Evolutionary conservation across 2,797 vertebrate genomes (phyloP).

Genomic region (Allobates femoralis): DNA sequence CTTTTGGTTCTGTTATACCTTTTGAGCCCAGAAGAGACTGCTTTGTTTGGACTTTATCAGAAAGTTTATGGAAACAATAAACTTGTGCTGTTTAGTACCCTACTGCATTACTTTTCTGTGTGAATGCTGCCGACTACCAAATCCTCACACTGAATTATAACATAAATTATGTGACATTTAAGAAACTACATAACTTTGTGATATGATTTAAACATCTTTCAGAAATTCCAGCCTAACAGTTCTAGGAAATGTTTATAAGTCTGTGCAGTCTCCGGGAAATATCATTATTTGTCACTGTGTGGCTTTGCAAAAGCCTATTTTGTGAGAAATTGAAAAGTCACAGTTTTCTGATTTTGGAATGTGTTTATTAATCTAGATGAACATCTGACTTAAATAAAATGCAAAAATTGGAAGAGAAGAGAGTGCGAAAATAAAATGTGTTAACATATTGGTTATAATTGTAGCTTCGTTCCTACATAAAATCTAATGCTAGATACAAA

Average conservation of each 20-base stretch:
- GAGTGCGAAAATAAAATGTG: neutral
- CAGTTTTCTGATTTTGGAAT: neutral
- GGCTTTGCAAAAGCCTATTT: neutral
- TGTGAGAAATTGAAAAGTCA: neutral
- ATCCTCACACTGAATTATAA: too few relatives aligned
- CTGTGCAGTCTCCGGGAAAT: slow-evolving; percentile 6
- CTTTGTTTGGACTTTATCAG: too few relatives aligned
- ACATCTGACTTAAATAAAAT: neutral
- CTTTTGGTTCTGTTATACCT: too few relatives aligned
- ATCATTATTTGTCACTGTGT: neutral
- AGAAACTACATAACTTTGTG: neutral
- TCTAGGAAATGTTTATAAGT: slow-evolving; percentile 28
- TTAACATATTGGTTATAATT: neutral
- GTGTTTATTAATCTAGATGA: neutral
- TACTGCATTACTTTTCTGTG: too few relatives aligned
- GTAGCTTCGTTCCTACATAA: neutral
- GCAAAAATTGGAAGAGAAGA: neutral
- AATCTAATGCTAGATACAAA: neutral
- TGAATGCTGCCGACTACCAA: too few relatives aligned
- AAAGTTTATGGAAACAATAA: too few relatives aligned
- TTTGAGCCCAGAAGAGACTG: too few relatives aligned
- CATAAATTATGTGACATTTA: too few relatives aligned
- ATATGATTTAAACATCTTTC: slow-evolving; percentile 8
- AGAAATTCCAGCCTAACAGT: neutral
- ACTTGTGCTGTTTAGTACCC: too few relatives aligned